These are phyloP conservation scores for Philereme vetulata DNA, from an alignment of 2,888 invertebrate species.

Conservation along the genomic window DNA sequence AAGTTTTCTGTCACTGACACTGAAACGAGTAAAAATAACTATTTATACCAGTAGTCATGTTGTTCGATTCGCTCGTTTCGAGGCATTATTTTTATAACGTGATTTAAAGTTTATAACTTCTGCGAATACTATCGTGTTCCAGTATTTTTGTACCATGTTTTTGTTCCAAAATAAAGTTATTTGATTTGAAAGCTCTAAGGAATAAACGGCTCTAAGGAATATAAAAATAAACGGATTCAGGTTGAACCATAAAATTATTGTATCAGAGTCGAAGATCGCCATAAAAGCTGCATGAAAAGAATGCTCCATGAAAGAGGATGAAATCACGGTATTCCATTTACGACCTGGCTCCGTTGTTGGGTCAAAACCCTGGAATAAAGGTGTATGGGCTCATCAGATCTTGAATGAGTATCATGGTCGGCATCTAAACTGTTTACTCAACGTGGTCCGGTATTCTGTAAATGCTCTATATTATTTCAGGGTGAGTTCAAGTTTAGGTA, in stretches of 20 bases:
- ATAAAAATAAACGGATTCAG: neutral
- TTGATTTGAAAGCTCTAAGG: no score
- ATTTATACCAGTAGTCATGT: no score
- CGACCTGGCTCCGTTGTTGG: constrained; percentile 19
- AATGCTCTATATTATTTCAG: constrained; percentile 17
- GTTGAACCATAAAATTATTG: constrained; percentile 10
- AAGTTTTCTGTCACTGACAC: no score
- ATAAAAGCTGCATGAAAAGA: constrained; percentile 16
- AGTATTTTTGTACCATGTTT: no score
- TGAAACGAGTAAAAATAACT: no score
- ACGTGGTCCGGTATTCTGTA: constrained; percentile 41
- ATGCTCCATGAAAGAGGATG: constrained; percentile 13
- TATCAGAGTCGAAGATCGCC: constrained; percentile 13
- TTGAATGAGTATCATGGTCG: constrained; percentile 36
- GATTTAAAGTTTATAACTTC: no score
- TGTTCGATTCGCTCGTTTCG: no score
- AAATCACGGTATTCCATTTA: constrained; percentile 26
- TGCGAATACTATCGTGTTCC: no score
- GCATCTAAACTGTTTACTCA: constrained; percentile 65
- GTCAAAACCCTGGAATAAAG: constrained; percentile 40
- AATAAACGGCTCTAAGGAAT: no score
- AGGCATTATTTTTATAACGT: no score
- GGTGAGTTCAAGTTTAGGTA: neutral
- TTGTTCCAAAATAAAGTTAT: no score
- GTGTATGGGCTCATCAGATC: constrained; percentile 44